Conservation (phyloP, 2,113 vertebrate species). For the Prunella himalayana region DNA sequence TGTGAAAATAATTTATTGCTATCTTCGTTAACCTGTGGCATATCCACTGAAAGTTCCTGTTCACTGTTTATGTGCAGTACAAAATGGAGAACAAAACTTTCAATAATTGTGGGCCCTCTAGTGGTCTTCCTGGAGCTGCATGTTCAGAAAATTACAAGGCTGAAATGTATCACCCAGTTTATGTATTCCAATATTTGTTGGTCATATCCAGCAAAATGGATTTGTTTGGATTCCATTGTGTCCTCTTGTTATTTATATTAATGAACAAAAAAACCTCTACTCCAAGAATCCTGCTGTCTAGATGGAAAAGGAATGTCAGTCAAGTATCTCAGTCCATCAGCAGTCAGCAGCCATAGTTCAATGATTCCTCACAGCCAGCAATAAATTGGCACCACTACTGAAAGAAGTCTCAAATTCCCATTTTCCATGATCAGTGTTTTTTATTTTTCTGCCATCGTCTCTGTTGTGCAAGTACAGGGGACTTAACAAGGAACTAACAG, state of each 20-base stretch:
- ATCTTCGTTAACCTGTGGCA: neutral
- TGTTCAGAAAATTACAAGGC: neutral
- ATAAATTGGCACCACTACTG: neutral
- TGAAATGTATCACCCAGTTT: neutral
- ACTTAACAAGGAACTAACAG: neutral
- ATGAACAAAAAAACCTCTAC: neutral
- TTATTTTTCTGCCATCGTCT: neutral
- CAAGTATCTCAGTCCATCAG: neutral
- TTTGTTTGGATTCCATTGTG: neutral
- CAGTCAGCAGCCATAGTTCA: neutral
- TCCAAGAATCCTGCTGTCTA: neutral
- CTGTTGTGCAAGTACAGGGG: neutral
- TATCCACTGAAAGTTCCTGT: neutral
- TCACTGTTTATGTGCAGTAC: neutral
- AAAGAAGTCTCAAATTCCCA: neutral
- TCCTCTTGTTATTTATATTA: neutral
- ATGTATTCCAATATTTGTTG: neutral
- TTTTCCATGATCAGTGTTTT: neutral
- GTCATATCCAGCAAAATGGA: neutral
- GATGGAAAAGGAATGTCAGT: neutral
- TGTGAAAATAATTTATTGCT: neutral
- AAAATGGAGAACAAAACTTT: neutral
- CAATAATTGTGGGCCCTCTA: neutral
- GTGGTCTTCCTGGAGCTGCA: neutral
- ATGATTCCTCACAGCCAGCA: neutral